These are phyloP conservation scores for Macrobrachium rosenbergii DNA, from an alignment of 1,140 invertebrate genomes.

Conservation along the genomic window DNA sequence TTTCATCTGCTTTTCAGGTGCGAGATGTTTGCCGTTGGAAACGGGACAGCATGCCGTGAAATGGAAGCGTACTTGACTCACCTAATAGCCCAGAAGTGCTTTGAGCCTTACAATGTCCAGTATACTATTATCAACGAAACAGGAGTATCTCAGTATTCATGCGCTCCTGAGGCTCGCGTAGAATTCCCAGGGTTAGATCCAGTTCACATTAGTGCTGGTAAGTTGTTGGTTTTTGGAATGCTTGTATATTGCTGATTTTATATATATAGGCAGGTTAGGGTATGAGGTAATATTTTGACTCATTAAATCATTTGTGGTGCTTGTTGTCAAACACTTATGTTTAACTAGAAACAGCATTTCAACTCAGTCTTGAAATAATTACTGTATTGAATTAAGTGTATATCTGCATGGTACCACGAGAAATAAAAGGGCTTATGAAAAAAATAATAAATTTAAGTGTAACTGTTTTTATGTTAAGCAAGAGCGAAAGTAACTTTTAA, in stretches of 20 bases:
- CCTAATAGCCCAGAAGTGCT: slow-evolving; percentile 75
- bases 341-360: no score
- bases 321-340: no score
- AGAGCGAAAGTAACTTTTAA: no score
- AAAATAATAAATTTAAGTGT: no score
- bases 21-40: slow-evolving; percentile 85
- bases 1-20: slow-evolving; percentile 71
- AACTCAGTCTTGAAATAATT: no score
- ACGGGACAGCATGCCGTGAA: slow-evolving; percentile 89
- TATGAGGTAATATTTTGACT: not conserved
- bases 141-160: slow-evolving; percentile 92
- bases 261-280: not conserved
- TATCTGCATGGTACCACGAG: no score
- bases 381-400: no score
- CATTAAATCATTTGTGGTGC: no score
- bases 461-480: no score
- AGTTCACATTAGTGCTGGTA: slow-evolving; percentile 81
- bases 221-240: slow-evolving; percentile 70
- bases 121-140: slow-evolving; percentile 90
- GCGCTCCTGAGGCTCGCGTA: slow-evolving; percentile 83
- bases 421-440: no score
- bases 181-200: slow-evolving; percentile 87
- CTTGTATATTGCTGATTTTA: slow-evolving; percentile 38
- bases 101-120: slow-evolving; percentile 75
- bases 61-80: slow-evolving; percentile 82